Evolutionary conservation across 30 jellyfish, hydroid and myxozoan genomes (phyloP), one percentile per base, ranked within the genome.

Genomic region (Nemopilema nomurai): DNA sequence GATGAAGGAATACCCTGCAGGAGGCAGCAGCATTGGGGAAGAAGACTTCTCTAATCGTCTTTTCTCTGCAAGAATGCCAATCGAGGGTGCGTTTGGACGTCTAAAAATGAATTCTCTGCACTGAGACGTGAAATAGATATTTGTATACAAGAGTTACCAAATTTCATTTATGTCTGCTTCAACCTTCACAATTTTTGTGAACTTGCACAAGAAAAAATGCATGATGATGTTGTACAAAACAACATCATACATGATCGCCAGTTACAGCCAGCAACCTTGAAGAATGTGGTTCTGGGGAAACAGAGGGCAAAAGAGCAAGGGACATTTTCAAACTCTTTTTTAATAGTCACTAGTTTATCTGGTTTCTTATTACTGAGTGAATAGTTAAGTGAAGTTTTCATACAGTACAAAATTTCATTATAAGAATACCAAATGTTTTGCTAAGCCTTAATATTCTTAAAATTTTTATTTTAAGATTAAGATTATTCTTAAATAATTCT

Each of bases 1-100:
- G 80, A 77, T 77, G 87, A 77, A 77, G 64, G 87, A 77, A 77
- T 77, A 20, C 62, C 82, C 80, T n/a, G 62, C 28, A 77, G 83
- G 87, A 24, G 87, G 87, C 28, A 77, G 62, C 71, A 77, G 82
- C 24, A 28, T 19, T 28, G 82, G 6, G 49, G 82, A 77, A 50
- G 63, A 77, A 50, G 49, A 20, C 62, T 52, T 77, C 62, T 28
- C 82, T 19, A 16, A 51, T 20, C 28, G 79, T 81, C 80, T 50
- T 51, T 77, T 57, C 28, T 51, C 62, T 51, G 78, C 80, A 30
- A 52, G 87, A 23, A 74, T 74, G 85, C 77, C 26, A 30, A 49
- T 49, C 3, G 85, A 18, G 51, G 26, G 85, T 74, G 87, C 49
- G 29, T 77, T 77, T 49, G 82, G 87, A 50, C 53, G 82, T 24